Percentiles rank a stretch among this genome's conserved stretches.
Conservation (phyloP, 2,888 invertebrate genomes). For the Drosophila aldrichi region DNA sequence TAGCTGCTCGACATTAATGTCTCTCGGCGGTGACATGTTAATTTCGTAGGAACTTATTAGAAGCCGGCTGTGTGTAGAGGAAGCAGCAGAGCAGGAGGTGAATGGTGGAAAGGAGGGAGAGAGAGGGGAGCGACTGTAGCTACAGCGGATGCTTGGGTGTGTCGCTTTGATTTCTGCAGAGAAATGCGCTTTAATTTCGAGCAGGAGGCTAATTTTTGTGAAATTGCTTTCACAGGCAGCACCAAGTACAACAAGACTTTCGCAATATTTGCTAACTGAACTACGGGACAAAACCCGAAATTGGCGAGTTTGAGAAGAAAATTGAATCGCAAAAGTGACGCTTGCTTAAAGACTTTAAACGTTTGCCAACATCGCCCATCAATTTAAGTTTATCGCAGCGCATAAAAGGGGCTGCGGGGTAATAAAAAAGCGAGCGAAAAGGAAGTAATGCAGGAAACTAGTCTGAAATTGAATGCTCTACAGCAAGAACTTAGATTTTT, state of each 20-base stretch:
- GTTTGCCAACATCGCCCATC: constrained; percentile 49
- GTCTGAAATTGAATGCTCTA: not conserved
- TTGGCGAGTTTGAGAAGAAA: not conserved
- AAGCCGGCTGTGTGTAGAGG: constrained; percentile 29
- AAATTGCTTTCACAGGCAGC: constrained; percentile 58
- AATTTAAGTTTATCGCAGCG: constrained; percentile 64
- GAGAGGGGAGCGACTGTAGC: not conserved
- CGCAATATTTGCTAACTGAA: constrained; percentile 17
- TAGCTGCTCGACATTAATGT: constrained; percentile 54
- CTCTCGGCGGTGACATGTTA: constrained; percentile 76
- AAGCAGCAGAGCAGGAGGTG: constrained; percentile 1
- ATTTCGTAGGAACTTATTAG: constrained; percentile 72
- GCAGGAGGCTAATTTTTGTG: constrained; percentile 67
- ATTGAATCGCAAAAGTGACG: not conserved
- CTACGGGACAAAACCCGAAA: not conserved
- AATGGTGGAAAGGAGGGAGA: not conserved
- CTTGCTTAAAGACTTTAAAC: constrained; percentile 44
- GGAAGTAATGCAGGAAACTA: not conserved
- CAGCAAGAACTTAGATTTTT: not conserved
- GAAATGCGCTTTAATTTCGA: constrained; percentile 64
- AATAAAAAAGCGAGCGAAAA: not conserved
- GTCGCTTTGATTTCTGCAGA: constrained; percentile 63
- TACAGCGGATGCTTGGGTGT: constrained; percentile 13
- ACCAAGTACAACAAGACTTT: constrained; percentile 6
- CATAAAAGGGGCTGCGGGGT: constrained; percentile 27